Conservation (phyloP, 2,113 vertebrate genomes). For the Steatornis caripensis region DNA sequence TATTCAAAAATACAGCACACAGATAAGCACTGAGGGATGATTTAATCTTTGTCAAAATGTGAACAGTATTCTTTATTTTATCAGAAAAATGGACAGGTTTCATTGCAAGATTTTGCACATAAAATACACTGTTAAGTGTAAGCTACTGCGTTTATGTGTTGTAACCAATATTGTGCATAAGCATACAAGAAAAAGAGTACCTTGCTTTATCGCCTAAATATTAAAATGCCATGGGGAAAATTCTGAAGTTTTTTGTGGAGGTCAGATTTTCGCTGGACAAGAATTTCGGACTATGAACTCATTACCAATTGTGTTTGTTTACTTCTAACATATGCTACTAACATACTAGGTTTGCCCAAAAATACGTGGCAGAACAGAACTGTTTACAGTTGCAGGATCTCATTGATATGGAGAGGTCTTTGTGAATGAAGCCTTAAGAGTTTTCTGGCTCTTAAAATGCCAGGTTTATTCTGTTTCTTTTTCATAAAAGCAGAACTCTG, state of each 20-base stretch:
- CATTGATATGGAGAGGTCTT: slow-evolving; percentile 39
- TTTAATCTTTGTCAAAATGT: background rate
- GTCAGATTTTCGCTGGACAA: background rate
- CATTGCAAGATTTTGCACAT: slow-evolving; percentile 50
- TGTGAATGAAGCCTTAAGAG: slow-evolving; percentile 48
- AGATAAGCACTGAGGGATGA: background rate
- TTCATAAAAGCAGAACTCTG: background rate
- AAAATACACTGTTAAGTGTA: slow-evolving; percentile 51
- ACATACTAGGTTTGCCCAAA: slow-evolving; percentile 47
- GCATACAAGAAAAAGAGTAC: slow-evolving; percentile 50
- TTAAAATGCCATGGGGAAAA: background rate
- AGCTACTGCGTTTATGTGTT: slow-evolving; percentile 40
- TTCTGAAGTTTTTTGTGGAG: background rate
- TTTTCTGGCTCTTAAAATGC: slow-evolving; percentile 54
- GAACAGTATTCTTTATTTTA: background rate
- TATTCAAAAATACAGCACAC: background rate
- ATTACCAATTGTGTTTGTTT: background rate
- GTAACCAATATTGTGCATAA: slow-evolving; percentile 50
- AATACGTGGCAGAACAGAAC: slow-evolving; percentile 60
- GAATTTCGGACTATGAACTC: slow-evolving; percentile 30
- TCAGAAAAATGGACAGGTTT: background rate
- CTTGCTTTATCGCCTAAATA: slow-evolving; percentile 47
- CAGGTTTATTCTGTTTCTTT: background rate
- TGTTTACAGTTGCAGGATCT: slow-evolving; percentile 58
- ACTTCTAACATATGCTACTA: slow-evolving; percentile 45